A percentile compares a stretch with the other conserved stretches of the same genome.
Conservation (phyloP, 2,888 invertebrate species). For the Papilio elwesi region DNA sequence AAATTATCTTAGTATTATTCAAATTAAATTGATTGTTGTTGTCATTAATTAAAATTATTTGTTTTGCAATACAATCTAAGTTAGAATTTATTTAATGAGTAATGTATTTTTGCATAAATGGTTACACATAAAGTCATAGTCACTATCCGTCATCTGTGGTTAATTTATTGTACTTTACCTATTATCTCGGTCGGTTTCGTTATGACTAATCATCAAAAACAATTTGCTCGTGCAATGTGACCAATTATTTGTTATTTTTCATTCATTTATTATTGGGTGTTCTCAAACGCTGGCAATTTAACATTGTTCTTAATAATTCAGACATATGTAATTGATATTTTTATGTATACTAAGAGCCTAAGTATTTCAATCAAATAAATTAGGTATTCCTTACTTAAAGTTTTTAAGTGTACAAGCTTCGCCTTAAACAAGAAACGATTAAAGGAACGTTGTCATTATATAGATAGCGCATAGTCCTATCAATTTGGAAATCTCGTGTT, state of each 20-base stretch:
- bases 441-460: too few species aligned
- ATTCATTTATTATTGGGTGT: neutral
- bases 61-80: too few species aligned
- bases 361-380: too few species aligned
- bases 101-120: neutral
- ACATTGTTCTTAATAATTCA: neutral
- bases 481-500: too few species aligned
- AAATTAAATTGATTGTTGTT: too few species aligned
- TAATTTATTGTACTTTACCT: constrained; percentile 2
- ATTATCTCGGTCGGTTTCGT: constrained; percentile 6
- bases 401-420: too few species aligned
- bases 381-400: too few species aligned
- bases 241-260: constrained; percentile 6
- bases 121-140: constrained; percentile 1
- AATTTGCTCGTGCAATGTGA: constrained; percentile 10
- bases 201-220: constrained; percentile 24
- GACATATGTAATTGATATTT: neutral
- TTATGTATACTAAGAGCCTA: too few species aligned
- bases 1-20: too few species aligned
- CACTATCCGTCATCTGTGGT: constrained; percentile 2
- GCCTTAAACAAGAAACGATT: too few species aligned
- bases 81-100: neutral
- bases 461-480: too few species aligned
- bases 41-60: too few species aligned
- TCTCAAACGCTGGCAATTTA: neutral